These are phyloP conservation scores for Acropternis orthonyx DNA, from an alignment of 2,797 vertebrate species.

Conservation along the genomic window DNA sequence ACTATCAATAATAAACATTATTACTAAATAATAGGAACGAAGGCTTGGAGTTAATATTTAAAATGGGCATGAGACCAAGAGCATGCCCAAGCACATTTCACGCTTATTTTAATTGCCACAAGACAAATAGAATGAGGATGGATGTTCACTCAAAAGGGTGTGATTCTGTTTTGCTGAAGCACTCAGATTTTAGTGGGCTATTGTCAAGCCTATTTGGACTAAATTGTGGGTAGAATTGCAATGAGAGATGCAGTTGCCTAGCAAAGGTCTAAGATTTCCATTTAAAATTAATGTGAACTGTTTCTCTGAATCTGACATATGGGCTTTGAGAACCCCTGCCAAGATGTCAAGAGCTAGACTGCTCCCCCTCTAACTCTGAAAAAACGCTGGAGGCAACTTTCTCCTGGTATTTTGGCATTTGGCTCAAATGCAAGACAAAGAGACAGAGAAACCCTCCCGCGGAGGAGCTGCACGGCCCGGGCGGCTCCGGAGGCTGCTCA, in stretches of 20 bases:
- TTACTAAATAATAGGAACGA: slow-evolving; percentile 49
- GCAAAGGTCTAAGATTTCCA: slow-evolving; percentile 66
- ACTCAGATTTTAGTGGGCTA: slow-evolving; percentile 9
- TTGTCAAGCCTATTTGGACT: slow-evolving; percentile 47
- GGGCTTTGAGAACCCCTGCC: slow-evolving; percentile 58
- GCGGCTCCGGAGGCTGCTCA: background rate
- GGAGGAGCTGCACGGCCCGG: background rate
- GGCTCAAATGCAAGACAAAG: background rate
- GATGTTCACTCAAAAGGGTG: slow-evolving; percentile 14
- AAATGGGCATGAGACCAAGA: slow-evolving; percentile 41
- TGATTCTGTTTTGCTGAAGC: slow-evolving; percentile 55
- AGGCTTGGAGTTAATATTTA: slow-evolving; percentile 22
- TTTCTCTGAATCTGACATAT: slow-evolving; percentile 55
- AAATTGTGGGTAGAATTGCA: slow-evolving; percentile 57
- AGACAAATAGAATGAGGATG: slow-evolving; percentile 35
- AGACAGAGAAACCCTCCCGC: background rate
- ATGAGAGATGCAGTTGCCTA: slow-evolving; percentile 60
- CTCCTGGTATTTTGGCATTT: slow-evolving; percentile 5
- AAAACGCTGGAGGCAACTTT: slow-evolving; percentile 49
- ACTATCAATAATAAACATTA: slow-evolving; percentile 61
- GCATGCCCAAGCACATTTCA: slow-evolving; percentile 55
- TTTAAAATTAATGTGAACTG: slow-evolving; percentile 67
- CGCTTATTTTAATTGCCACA: slow-evolving; percentile 47
- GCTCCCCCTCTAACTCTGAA: background rate
- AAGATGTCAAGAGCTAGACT: slow-evolving; percentile 58